Base-by-base conservation (phyloP, 2,113 vertebrate species). In the Trichechus manatus region DNA sequence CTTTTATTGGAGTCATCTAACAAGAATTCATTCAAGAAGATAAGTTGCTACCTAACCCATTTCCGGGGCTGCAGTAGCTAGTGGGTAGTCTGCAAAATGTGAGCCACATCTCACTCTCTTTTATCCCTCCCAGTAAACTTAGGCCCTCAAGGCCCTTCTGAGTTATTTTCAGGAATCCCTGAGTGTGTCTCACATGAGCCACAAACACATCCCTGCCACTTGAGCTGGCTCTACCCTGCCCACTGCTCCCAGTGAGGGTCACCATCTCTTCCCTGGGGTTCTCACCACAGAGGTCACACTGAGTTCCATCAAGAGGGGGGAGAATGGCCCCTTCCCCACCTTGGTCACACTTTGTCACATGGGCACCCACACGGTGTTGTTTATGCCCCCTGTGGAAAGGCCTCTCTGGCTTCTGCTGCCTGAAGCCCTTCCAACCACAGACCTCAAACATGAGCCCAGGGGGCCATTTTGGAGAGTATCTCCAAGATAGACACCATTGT, bases 21-120 rank as follows among this genome's bases (percentile, higher is more conserved):
- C n/a, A 89, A 66, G 29, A 66, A 31, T 79, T 87, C 61, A 59
- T 59, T 78, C 70, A 90, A 93, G 74, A 91, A 93, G 59, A 50
- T 39, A 31, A 66, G 44, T 85, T 44, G 88, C 27, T 42, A 50
- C 31, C 23, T 44, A 86, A 78, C 42, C 39, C 11, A 61, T n/a
- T 42, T 86, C 47, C 88, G 59, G 83, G 61, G 63, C 70, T 84
- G 61, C 29, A 29, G 9, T 64, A 78, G 59, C 68, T 53, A 83
- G 31, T 44, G 31, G 31, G 31, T 79, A 80, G 66, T 80, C 53
- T 88, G 70, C 25, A 72, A 27, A 80, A 88, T 7, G 20, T 2
- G 42, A 85, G 44, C 63, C 63, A 47, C 31, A 66, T 86, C 50
- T 90, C 27, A 59, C 4, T 29, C 25, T 82, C 75, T 33, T 14